Evolutionary conservation across 1,140 invertebrate species (phyloP).

Genomic region (Zophobas atratus): DNA sequence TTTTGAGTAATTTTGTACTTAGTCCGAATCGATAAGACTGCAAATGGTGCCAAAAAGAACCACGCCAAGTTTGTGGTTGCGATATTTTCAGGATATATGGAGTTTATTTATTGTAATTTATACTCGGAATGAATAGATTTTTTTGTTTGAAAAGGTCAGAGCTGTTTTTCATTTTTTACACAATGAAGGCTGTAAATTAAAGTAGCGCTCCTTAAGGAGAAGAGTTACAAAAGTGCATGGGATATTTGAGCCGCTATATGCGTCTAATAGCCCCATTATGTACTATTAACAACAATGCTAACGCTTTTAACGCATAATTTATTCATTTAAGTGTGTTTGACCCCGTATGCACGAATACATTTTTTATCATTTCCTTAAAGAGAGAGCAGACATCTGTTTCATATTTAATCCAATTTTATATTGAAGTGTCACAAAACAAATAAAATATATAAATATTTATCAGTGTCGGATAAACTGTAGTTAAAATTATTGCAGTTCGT

Average conservation of each 20-base stretch:
- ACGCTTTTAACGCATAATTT: slow-evolving; percentile 27
- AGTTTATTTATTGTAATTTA: slow-evolving; percentile 40
- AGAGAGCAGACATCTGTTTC: slow-evolving; percentile 19
- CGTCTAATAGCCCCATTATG: slow-evolving; percentile 34
- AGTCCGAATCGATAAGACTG: slow-evolving; percentile 15
- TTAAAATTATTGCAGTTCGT: slow-evolving; percentile 1
- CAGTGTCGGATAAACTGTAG: neutral
- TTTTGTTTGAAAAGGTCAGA: neutral
- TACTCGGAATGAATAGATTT: neutral
- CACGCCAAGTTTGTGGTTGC: neutral
- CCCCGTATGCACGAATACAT: neutral
- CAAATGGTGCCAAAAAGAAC: neutral
- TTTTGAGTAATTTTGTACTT: slow-evolving; percentile 56
- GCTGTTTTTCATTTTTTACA: too few relatives aligned
- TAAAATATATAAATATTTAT: slow-evolving; percentile 21
- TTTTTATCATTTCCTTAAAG: slow-evolving; percentile 41
- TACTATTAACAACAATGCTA: slow-evolving; percentile 24
- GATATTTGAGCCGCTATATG: neutral
- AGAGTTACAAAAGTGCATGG: neutral
- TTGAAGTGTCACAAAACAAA: neutral
- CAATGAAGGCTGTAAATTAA: neutral
- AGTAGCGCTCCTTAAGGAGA: neutral
- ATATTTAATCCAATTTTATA: neutral
- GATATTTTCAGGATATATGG: neutral
- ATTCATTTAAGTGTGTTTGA: slow-evolving; percentile 29